Conservation (phyloP, 2,797 vertebrate species). For the Ctenopoma multispine region DNA sequence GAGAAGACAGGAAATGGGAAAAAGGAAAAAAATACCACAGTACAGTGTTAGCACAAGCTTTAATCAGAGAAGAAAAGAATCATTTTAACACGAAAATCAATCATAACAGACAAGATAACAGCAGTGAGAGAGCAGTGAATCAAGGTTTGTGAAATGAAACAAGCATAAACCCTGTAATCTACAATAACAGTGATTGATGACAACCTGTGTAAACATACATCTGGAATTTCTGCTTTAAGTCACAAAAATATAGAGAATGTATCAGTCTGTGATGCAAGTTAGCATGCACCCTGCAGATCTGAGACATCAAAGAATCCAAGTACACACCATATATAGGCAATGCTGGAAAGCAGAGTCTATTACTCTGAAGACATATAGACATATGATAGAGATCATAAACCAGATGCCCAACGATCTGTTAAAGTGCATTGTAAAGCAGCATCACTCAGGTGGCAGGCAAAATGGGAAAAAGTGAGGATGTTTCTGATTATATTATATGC, state of each 20-base stretch:
- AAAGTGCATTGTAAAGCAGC: constrained; percentile 77
- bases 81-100: constrained; percentile 49
- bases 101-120: constrained; percentile 45
- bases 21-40: constrained; percentile 65
- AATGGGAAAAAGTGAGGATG: constrained; percentile 67
- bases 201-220: constrained; percentile 32
- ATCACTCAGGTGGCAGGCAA: constrained; percentile 66
- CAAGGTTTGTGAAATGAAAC: constrained; percentile 50
- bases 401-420: constrained; percentile 84
- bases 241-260: constrained; percentile 43
- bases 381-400: constrained; percentile 82
- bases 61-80: constrained; percentile 72
- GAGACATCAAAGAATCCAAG: constrained; percentile 57
- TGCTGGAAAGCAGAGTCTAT: constrained; percentile 62
- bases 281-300: constrained; percentile 58
- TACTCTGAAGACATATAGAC: constrained; percentile 67
- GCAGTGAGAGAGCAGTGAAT: constrained; percentile 45
- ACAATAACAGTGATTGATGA: constrained; percentile 47
- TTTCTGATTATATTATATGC: constrained; percentile 70
- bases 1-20: constrained; percentile 59
- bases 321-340: constrained; percentile 59
- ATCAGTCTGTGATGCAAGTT: constrained; percentile 47
- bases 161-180: constrained; percentile 37
- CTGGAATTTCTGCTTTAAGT: constrained; percentile 52
- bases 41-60: constrained; percentile 70